Conservation (phyloP, 2,113 vertebrate species). For the Pelusios castaneus region DNA sequence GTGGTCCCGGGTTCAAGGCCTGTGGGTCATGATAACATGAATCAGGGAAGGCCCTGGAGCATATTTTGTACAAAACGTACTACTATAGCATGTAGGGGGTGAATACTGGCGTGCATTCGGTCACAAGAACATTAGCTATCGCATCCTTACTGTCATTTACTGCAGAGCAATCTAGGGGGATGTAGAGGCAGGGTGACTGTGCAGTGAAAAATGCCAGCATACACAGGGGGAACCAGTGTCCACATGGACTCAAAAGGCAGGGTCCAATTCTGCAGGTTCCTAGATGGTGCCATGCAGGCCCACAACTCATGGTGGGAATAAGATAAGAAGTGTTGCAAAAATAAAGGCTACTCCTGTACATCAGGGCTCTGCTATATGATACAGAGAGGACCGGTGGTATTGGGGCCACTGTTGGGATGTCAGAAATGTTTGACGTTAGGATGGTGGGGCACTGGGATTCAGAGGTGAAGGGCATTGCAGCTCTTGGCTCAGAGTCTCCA, state of each 20-base stretch:
- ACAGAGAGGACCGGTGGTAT: neutral
- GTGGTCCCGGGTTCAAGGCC: neutral
- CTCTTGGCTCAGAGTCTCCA: slow-evolving; percentile 24
- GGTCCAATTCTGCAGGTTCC: neutral
- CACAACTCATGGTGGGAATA: neutral
- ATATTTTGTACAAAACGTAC: neutral
- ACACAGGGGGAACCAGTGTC: neutral
- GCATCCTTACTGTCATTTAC: neutral
- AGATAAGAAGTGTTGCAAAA: neutral
- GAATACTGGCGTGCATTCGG: neutral
- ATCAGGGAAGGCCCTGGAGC: neutral
- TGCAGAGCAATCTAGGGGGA: neutral
- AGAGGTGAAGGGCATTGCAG: neutral
- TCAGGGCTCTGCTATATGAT: neutral
- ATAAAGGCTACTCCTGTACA: neutral
- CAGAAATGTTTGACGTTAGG: neutral
- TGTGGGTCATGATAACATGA: neutral
- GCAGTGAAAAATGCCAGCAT: neutral
- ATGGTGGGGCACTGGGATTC: neutral
- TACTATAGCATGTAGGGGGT: neutral
- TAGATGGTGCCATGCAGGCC: neutral
- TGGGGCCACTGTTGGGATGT: neutral
- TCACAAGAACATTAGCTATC: neutral
- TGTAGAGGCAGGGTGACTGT: neutral
- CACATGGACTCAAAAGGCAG: neutral